Conservation (phyloP, 2,113 vertebrate species). For the Glaucidium brasilianum region DNA sequence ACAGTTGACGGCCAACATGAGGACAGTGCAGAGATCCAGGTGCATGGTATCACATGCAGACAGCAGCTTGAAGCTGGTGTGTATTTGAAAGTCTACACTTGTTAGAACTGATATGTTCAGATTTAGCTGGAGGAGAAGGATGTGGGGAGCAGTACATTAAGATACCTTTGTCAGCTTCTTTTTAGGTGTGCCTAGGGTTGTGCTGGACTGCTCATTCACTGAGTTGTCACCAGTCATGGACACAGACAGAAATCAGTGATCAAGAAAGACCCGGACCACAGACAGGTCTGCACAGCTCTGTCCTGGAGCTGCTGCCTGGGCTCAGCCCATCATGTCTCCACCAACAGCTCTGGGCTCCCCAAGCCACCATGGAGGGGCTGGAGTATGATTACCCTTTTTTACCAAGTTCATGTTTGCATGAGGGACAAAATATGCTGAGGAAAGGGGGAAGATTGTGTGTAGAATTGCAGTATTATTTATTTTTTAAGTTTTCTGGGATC, state of each 20-base stretch:
- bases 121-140: not conserved
- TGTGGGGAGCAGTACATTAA: not conserved
- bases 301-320: not conserved
- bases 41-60: not conserved
- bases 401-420: not conserved
- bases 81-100: not conserved
- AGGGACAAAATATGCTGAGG: not conserved
- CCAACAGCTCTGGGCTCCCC: not conserved
- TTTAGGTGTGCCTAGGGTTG: not conserved
- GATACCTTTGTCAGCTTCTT: not conserved
- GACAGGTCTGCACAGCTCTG: not conserved
- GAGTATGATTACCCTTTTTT: not conserved
- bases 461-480: not conserved
- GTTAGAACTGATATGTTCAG: not conserved
- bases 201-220: not conserved
- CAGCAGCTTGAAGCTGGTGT: not conserved
- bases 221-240: not conserved
- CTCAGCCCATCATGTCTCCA: not conserved
- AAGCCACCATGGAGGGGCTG: not conserved
- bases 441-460: not conserved
- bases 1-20: not conserved
- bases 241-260: fast-evolving
- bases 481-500: not conserved
- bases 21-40: not conserved
- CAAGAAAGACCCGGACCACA: not conserved